Evolutionary conservation across 1,140 invertebrate species (phyloP).

Genomic region (Cotesia glomerata): DNA sequence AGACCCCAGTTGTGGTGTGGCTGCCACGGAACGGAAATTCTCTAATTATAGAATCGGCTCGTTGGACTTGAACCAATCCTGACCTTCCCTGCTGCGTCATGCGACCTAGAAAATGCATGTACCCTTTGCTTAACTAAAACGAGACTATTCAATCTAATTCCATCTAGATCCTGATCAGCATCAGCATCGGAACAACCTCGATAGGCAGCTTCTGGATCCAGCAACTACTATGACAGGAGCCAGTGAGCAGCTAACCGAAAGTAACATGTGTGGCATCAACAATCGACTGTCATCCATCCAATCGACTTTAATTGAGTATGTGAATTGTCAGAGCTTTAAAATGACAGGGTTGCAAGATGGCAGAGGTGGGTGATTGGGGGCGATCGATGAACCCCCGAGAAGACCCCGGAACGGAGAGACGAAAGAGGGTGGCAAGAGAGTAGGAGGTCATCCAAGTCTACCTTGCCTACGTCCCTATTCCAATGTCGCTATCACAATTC

Average conservation of each 20-base stretch:
- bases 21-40: conserved; percentile 48
- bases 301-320: background rate
- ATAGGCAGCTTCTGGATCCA: too few relatives aligned
- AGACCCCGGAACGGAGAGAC: conserved; percentile 46
- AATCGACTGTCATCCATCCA: background rate
- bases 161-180: background rate
- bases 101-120: conserved; percentile 57
- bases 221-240: too few relatives aligned
- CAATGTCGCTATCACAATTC: background rate
- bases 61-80: conserved; percentile 62
- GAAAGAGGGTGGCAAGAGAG: conserved; percentile 38
- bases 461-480: conserved; percentile 34
- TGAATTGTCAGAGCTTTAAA: conserved; percentile 25
- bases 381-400: conserved; percentile 60
- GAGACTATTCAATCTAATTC: background rate
- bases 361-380: conserved; percentile 57
- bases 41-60: conserved; percentile 57
- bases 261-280: background rate
- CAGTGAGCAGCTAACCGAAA: background rate
- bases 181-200: too few relatives aligned
- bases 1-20: conserved; percentile 21
- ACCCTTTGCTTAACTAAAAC: conserved; percentile 11
- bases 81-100: conserved; percentile 56
- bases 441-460: conserved; percentile 55
- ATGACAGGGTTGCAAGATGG: conserved; percentile 48